phyloP scores from a whole-genome alignment of 2,113 vertebrate species.

The Hirundichthys speculiger region DNA sequence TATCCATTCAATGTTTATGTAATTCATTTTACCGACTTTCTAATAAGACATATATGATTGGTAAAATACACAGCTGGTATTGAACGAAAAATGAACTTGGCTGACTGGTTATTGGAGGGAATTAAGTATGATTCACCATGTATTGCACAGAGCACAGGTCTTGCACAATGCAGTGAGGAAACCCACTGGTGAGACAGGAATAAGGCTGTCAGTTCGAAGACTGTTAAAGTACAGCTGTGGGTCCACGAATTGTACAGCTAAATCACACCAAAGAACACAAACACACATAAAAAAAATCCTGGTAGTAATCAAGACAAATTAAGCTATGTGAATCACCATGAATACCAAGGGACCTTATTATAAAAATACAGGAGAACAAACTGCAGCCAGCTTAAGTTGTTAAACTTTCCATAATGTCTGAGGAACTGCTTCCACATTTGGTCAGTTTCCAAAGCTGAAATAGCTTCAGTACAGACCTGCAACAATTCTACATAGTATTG shows the following conservation, averaged over 20 bases:
- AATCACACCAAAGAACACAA: neutral
- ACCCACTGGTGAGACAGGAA: conserved; percentile 17
- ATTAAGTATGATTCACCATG: conserved; percentile 8
- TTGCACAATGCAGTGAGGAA: conserved; percentile 35
- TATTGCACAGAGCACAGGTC: conserved; percentile 3
- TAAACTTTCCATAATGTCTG: conserved; percentile 16
- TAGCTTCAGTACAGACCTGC: conserved; percentile 24
- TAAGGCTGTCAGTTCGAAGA: conserved; percentile 21
- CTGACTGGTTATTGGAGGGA: neutral
- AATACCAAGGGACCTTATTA: neutral
- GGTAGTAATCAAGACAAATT: neutral
- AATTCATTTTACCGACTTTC: too few relatives aligned
- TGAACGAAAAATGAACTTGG: neutral
- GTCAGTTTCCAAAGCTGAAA: conserved; percentile 29
- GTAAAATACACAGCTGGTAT: too few relatives aligned
- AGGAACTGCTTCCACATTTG: conserved; percentile 18
- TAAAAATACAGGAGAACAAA: conserved; percentile 19
- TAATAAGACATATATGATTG: too few relatives aligned
- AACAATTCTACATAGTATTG: conserved; percentile 47
- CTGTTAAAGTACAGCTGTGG: neutral
- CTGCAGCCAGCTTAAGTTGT: neutral
- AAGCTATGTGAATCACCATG: too few relatives aligned
- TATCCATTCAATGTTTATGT: too few relatives aligned
- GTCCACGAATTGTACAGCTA: neutral
- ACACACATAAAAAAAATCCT: conserved; percentile 1